A percentile compares a stretch with the other conserved stretches of the same genome.
Evolutionary conservation across 2,797 vertebrate species (phyloP).

Genomic region (Synanceia verrucosa): DNA sequence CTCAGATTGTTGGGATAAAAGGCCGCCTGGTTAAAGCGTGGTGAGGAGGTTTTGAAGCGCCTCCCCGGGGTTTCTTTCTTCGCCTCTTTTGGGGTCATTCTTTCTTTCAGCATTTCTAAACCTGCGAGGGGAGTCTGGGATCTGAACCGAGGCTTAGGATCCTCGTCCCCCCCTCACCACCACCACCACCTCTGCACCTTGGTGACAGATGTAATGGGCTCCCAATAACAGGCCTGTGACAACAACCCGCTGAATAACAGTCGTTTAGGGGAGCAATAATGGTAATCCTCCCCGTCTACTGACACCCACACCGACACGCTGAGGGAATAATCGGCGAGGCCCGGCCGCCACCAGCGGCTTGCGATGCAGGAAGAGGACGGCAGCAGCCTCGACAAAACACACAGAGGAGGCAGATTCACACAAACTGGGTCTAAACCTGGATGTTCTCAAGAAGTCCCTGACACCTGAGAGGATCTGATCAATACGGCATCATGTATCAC

Average conservation of each 20-base stretch:
- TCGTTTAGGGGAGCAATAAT: conserved; percentile 69
- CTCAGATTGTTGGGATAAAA: conserved; percentile 11
- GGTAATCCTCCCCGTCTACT: conserved; percentile 59
- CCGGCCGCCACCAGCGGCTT: background rate
- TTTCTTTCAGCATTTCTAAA: conserved; percentile 41
- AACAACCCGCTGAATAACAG: conserved; percentile 57
- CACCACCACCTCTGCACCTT: conserved; percentile 43
- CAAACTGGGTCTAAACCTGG: background rate
- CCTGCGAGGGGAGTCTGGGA: conserved; percentile 19
- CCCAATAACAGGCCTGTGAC: conserved; percentile 41
- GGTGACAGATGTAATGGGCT: conserved; percentile 58
- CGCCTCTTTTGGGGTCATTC: conserved; percentile 3
- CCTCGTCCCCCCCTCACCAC: conserved; percentile 18
- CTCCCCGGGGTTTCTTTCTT: conserved; percentile 34
- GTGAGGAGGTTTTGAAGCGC: background rate
- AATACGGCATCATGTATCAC: too few relatives aligned
- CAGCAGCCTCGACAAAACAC: background rate
- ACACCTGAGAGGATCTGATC: background rate
- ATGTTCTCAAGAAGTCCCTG: too few relatives aligned
- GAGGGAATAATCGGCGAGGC: conserved; percentile 71
- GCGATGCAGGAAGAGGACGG: background rate
- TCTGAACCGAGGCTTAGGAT: conserved; percentile 8
- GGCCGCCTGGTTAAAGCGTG: conserved; percentile 16
- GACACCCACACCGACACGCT: conserved; percentile 59
- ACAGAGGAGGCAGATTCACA: background rate